Conservation (phyloP, 2,797 vertebrate genomes). For the Labeo calbasu region DNA sequence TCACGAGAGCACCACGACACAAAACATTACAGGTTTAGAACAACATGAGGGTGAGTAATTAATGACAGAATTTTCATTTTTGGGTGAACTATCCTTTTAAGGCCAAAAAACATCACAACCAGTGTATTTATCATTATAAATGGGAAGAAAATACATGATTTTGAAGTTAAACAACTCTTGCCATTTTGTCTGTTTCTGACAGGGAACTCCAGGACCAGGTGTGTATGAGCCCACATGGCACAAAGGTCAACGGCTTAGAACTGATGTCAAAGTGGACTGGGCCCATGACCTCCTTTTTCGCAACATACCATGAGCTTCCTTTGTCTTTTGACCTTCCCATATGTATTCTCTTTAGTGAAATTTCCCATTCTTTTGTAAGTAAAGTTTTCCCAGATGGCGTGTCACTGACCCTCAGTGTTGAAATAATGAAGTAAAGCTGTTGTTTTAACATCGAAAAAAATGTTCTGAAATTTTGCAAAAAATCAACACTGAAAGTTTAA, state of each 20-base stretch:
- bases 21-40: too few relatives aligned
- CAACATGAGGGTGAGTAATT: too few relatives aligned
- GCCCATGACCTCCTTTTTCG: conserved; percentile 75
- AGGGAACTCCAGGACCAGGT: conserved; percentile 80
- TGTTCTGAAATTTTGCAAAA: not conserved
- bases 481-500: not conserved
- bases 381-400: not conserved
- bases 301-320: conserved; percentile 67
- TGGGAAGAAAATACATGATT: not conserved
- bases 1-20: too few relatives aligned
- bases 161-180: not conserved
- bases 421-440: not conserved
- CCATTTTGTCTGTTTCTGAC: conserved; percentile 34
- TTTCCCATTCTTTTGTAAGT: not conserved
- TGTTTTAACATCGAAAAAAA: not conserved
- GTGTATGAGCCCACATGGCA: conserved; percentile 69
- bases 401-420: not conserved
- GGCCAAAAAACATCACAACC: too few relatives aligned
- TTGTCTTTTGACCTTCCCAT: not conserved
- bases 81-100: not conserved
- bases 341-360: not conserved
- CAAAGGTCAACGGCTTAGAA: conserved; percentile 62
- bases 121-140: not conserved
- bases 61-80: too few relatives aligned
- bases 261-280: conserved; percentile 61